A percentile compares a stretch with the other conserved stretches of the same genome.
Evolutionary conservation across 37 sponge, comb jelly and placozoan species (phyloP).

Genomic region (Aphrocallistes beatrix): DNA sequence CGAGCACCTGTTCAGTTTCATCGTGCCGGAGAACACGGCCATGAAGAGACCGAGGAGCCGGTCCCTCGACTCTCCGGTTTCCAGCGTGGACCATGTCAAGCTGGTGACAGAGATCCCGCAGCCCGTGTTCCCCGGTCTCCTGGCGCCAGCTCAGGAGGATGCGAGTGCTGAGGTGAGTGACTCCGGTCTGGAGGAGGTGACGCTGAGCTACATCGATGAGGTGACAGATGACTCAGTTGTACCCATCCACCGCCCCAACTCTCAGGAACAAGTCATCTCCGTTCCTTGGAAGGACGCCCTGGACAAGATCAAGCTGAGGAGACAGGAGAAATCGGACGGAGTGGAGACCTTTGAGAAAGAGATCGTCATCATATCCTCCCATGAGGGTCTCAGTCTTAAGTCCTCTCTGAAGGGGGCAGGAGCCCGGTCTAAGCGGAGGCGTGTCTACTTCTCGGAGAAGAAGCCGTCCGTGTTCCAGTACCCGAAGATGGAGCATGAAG

Average conservation of each 20-base stretch:
- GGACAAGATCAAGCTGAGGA: not conserved
- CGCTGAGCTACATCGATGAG: not conserved
- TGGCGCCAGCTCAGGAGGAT: not conserved
- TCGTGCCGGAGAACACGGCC: not conserved
- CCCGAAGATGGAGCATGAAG: not conserved
- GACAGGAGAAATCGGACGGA: not conserved
- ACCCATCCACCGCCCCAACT: not conserved
- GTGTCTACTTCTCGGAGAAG: not conserved
- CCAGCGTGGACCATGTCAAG: not conserved
- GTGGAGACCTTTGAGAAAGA: too few species aligned
- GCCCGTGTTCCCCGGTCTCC: not conserved
- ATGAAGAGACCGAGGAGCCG: not conserved
- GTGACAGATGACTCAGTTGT: not conserved
- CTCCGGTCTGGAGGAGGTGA: not conserved
- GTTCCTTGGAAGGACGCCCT: not conserved
- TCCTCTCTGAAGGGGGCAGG: not conserved
- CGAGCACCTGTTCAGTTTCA: not conserved
- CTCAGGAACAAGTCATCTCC: not conserved
- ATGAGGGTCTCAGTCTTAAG: not conserved
- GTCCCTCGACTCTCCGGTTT: not conserved
- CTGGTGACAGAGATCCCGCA: not conserved
- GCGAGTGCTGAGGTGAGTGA: not conserved
- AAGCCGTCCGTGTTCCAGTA: not conserved
- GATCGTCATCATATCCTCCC: not conserved
- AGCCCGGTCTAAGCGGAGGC: not conserved